A percentile compares a stretch with the other conserved stretches of the same genome.
Conservation (phyloP, 2,888 invertebrate species). For the Ceraclea dissimilis region DNA sequence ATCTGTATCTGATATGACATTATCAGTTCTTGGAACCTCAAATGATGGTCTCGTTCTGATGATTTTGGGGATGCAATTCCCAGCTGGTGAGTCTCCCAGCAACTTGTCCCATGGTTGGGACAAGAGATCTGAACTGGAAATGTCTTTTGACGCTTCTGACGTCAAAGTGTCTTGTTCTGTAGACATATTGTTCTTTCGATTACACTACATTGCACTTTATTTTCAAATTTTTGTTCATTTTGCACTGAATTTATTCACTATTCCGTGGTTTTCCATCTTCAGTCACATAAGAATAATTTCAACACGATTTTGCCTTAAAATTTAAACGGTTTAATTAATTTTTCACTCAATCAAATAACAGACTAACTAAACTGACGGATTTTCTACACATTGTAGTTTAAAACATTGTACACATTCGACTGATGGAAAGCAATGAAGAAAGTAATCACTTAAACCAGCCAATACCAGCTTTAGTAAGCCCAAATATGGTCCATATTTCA, state of each 20-base stretch:
- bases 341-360: no score
- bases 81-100: constrained; percentile 38
- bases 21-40: constrained; percentile 34
- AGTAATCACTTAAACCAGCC: no score
- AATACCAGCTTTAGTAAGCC: no score
- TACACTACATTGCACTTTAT: not conserved
- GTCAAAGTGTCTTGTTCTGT: constrained; percentile 38
- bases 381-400: no score
- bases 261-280: no score
- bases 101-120: constrained; percentile 40
- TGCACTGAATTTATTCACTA: not conserved
- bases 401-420: no score
- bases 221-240: not conserved
- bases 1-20: constrained; percentile 33
- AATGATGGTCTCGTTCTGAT: constrained; percentile 44
- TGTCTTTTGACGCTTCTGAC: constrained; percentile 30
- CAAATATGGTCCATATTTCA: no score
- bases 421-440: no score
- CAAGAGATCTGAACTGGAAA: constrained; percentile 20
- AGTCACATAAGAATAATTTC: no score
- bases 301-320: no score
- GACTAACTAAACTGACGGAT: no score
- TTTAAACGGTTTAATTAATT: no score
- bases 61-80: constrained; percentile 41
- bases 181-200: constrained; percentile 38